These are phyloP conservation scores for Andrena hattorfiana DNA, from an alignment of 2,888 invertebrate species.

Conservation along the genomic window DNA sequence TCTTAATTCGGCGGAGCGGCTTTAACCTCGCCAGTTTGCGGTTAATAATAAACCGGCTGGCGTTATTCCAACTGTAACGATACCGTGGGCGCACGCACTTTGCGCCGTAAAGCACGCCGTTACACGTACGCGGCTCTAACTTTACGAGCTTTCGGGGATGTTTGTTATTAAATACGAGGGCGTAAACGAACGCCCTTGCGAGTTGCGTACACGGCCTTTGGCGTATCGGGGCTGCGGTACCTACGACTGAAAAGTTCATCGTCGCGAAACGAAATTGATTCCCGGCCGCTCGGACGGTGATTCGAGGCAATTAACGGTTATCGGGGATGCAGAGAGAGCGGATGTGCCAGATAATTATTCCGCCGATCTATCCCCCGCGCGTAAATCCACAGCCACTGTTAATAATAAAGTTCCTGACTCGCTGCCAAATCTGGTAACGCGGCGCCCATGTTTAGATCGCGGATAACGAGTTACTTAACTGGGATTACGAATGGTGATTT, in stretches of 20 bases:
- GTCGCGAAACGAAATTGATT: slow-evolving; percentile 1
- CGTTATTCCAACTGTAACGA: slow-evolving; percentile 63
- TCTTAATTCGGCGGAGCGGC: slow-evolving; percentile 57
- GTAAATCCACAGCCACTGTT: slow-evolving; percentile 53
- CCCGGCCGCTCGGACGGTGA: neutral
- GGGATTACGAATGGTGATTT: slow-evolving; percentile 7
- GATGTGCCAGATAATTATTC: slow-evolving; percentile 25
- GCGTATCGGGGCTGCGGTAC: neutral
- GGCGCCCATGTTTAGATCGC: slow-evolving; percentile 22
- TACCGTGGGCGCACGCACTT: slow-evolving; percentile 54
- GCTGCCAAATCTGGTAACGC: slow-evolving; percentile 37
- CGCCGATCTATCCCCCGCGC: slow-evolving; percentile 30
- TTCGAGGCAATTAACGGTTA: slow-evolving; percentile 7
- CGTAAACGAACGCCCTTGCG: slow-evolving; percentile 1
- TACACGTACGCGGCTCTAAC: slow-evolving; percentile 31
- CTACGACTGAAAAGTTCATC: neutral
- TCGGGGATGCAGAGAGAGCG: neutral
- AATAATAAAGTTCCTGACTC: slow-evolving; percentile 63
- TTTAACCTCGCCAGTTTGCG: slow-evolving; percentile 62
- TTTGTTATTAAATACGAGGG: slow-evolving; percentile 37
- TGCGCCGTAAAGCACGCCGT: slow-evolving; percentile 46
- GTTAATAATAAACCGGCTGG: slow-evolving; percentile 69
- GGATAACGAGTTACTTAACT: slow-evolving; percentile 15
- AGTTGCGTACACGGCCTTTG: neutral
- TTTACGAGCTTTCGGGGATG: slow-evolving; percentile 48